phyloP scores from a whole-genome alignment of 2,797 vertebrate species.

The Leptatherina wallacei region DNA sequence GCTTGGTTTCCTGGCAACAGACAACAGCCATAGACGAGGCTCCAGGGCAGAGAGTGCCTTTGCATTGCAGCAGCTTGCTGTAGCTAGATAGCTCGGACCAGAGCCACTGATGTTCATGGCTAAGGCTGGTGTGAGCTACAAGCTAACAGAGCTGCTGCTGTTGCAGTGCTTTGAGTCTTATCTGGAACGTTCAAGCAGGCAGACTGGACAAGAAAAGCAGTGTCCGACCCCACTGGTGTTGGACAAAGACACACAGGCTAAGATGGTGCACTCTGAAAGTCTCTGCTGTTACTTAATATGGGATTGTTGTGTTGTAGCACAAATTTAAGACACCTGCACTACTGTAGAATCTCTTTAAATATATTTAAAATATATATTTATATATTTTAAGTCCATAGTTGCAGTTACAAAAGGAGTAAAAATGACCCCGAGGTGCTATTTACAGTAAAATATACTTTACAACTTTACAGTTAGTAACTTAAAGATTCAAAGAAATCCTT shows the following conservation, averaged over 20 bases:
- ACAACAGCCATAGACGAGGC: conserved; percentile 65
- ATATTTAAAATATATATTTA: conserved; percentile 71
- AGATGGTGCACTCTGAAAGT: conserved; percentile 66
- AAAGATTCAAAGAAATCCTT: conserved; percentile 68
- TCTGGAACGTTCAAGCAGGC: conserved; percentile 60
- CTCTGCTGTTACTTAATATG: conserved; percentile 44
- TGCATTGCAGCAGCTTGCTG: conserved; percentile 41
- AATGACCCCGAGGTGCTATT: conserved; percentile 81
- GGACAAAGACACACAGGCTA: conserved; percentile 30
- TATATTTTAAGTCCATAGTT: conserved; percentile 74
- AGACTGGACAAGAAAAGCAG: conserved; percentile 24
- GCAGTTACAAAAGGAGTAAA: conserved; percentile 83
- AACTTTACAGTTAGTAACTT: conserved; percentile 82
- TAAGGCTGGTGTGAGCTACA: conserved; percentile 12
- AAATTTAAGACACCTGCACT: conserved; percentile 60
- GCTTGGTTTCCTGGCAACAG: conserved; percentile 78
- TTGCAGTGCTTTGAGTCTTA: conserved; percentile 29
- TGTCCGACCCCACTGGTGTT: conserved; percentile 19
- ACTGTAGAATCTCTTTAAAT: conserved; percentile 63
- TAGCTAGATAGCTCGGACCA: conserved; percentile 30
- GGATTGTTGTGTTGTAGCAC: conserved; percentile 50
- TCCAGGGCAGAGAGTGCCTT: conserved; percentile 56
- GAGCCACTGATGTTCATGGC: conserved; percentile 22
- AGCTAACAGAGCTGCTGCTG: conserved; percentile 41
- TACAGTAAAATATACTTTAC: conserved; percentile 87